phyloP scores from a whole-genome alignment of 2,113 vertebrate genomes.

The Urocolius indicus region DNA sequence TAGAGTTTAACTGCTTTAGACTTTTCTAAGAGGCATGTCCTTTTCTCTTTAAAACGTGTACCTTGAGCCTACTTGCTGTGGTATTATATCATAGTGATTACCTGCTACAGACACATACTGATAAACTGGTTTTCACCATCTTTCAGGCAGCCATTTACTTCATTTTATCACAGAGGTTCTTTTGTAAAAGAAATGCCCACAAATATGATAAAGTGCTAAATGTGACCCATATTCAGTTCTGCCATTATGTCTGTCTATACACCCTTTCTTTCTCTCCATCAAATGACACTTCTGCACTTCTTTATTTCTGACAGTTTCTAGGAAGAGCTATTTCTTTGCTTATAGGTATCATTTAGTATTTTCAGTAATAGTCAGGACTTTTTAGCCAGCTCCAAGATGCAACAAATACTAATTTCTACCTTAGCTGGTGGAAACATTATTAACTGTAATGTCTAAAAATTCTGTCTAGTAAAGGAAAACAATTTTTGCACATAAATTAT shows the following conservation, averaged over 20 bases:
- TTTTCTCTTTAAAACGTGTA: not conserved
- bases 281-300: not conserved
- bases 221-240: not conserved
- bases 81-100: not conserved
- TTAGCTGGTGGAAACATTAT: not conserved
- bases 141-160: not conserved
- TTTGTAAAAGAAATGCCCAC: not conserved
- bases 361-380: not conserved
- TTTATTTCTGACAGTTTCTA: not conserved
- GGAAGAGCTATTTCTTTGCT: not conserved
- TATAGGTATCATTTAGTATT: not conserved
- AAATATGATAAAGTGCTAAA: not conserved
- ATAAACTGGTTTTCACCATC: not conserved
- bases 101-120: not conserved
- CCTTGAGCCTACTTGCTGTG: not conserved
- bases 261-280: not conserved
- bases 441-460: not conserved
- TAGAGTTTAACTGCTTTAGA: not conserved
- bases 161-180: not conserved
- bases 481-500: not conserved
- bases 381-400: not conserved
- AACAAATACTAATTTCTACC: not conserved
- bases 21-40: not conserved
- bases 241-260: not conserved
- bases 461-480: not conserved